These are phyloP conservation scores for Helostoma temminkii DNA, from an alignment of 2,797 vertebrate species.

Conservation along the genomic window DNA sequence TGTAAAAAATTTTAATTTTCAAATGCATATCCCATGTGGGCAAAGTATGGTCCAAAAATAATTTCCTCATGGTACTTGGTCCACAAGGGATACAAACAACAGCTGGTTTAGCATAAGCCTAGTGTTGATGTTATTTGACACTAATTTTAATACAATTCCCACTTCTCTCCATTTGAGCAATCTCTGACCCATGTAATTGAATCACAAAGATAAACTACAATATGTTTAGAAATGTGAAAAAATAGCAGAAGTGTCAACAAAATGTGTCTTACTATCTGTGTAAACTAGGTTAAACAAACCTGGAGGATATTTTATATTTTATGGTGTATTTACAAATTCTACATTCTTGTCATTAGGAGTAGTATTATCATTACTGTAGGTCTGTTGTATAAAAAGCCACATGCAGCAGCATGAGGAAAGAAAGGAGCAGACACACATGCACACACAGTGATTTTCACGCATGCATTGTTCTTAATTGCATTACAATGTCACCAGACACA, in stretches of 20 bases:
- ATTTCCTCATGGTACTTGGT: neutral
- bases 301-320: too few relatives aligned
- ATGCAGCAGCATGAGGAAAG: neutral
- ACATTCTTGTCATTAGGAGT: neutral
- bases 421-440: neutral
- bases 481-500: constrained; percentile 28
- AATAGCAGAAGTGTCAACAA: too few relatives aligned
- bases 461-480: constrained; percentile 43
- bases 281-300: too few relatives aligned
- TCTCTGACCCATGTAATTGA: neutral
- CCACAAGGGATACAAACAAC: neutral
- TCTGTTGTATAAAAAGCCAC: neutral
- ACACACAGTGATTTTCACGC: constrained; percentile 7
- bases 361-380: neutral
- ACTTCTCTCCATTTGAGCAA: neutral
- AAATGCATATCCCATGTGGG: neutral
- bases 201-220: too few relatives aligned
- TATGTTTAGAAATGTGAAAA: too few relatives aligned
- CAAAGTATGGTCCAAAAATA: too few relatives aligned
- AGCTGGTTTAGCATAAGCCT: neutral
- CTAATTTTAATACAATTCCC: neutral
- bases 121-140: neutral
- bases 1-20: too few relatives aligned
- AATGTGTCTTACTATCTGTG: too few relatives aligned
- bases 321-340: too few relatives aligned